Evolutionary conservation across 92 coral and sea anemone species (phyloP), one percentile per base, ranked within the genome.

Genomic region (Bergia puertoricense): DNA sequence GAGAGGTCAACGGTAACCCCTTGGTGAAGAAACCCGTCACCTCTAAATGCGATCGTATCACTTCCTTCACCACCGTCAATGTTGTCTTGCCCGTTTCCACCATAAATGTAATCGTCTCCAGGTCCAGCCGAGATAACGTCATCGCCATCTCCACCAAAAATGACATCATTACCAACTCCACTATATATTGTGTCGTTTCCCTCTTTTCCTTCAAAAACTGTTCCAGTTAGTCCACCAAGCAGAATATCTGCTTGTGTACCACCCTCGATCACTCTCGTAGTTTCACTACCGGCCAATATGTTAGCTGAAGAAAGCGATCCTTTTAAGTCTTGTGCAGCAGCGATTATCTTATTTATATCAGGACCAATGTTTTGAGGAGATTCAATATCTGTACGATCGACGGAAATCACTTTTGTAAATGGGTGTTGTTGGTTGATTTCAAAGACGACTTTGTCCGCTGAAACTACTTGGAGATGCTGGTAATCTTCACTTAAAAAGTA

Each of bases 51-150:
- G 3, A 91, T 0, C 0, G 94, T 89, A 76, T 91, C 94, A 22
- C 90, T 77, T 2, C 94, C 94, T 7, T 71, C 11, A 3, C 92
- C 94, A 5, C 94, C 94, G 65, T 86, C 86, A 16, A 89, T 86
- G 2, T n/a, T 18, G 74, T 91, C 94, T 8, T 42, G 4, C 5
- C 94, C 94, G 37, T 81, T 77, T 5, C 94, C 94, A 57, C 66
- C 66, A 57, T 57, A 57, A 57, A 57, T 57, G 13, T 57, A 57
- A 57, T 57, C 66, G 66, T 57, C 66, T 57, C 66, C 66, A 57
- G 66, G 66, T 14, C 66, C 66, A 16, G 66, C 69, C 4, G 69
- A 62, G 69, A 62, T 62, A 20, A 62, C 23, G 30, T 62, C 69
- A 15, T 62, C 30, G 69, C 69, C 69, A 62, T 62, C 69, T 6